Base-by-base conservation (phyloP, 2,797 vertebrate genomes). In the Ficedula albicollis region DNA sequence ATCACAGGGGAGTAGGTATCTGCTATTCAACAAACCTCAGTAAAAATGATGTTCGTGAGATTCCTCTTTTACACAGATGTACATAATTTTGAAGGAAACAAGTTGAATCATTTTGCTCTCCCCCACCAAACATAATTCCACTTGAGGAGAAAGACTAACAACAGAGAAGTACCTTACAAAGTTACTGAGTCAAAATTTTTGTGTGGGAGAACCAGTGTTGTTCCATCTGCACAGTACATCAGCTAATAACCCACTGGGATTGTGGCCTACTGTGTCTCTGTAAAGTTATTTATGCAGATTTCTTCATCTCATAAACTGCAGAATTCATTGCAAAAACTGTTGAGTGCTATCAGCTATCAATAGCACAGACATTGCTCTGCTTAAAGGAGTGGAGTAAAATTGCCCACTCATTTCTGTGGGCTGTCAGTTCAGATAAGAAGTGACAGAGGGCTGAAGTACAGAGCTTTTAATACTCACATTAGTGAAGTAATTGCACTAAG, bases 401-500 rank as follows among this genome's bases (percentile, higher is more conserved):
- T 95, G 94, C 97, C 95, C 95, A 95, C 95, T 95, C 95, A 49
- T 74, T 96, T 94, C 92, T 59, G 96, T 92, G 95, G 95, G 97
- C 86, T 96, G 95, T 94, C 95, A 96, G 68, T 94, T 94, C 36
- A 59, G 81, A 95, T 96, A 90, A 73, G 32, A 92, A 74, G 30
- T 81, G 75, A 93, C 79, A 91, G 85, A 78, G 90, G 78, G 70
- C 74, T 93, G 87, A 92, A 70, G 81, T 89, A 66, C 30, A 91
- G 89, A 96, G 92, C 64, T 91, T 88, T 86, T 89, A 96, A 94
- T 76, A 83, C 30, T 64, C 60, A 34, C n/a, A 39, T 94, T 70
- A 89, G 73, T 80, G 60, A 90, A 95, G 70, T 54, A 78, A 77
- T n/a, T 58, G 90, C 83, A 43, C 66, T 25, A 52, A 93, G 56